Percentiles rank a stretch among this genome's conserved stretches.
Evolutionary conservation across 2,113 vertebrate genomes (phyloP).

Genomic region (Balaeniceps rex): DNA sequence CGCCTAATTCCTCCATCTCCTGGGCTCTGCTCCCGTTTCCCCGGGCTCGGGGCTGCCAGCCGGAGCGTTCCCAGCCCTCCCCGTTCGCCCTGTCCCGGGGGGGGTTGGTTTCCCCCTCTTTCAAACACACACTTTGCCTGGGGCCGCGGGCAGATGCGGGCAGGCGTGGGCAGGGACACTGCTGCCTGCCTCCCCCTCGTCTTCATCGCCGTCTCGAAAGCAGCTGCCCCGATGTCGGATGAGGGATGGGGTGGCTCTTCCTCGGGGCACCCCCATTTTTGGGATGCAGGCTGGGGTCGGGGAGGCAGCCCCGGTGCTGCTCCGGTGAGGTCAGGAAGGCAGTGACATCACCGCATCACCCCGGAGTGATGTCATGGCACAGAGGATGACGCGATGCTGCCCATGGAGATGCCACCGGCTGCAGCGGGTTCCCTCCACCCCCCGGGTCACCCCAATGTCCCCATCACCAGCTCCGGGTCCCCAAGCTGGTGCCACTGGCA

Average conservation of each 20-base stretch:
- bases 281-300: neutral
- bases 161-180: neutral
- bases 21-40: neutral
- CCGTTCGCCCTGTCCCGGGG: no score
- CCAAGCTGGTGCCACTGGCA: rapidly evolving
- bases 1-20: neutral
- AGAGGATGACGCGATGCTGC: no score
- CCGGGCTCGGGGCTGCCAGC: neutral
- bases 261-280: neutral
- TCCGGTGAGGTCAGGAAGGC: neutral
- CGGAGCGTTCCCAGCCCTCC: neutral
- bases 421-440: neutral
- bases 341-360: neutral
- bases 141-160: neutral
- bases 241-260: neutral
- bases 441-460: neutral
- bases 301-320: neutral
- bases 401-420: neutral
- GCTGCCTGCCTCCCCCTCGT: neutral
- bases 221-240: neutral
- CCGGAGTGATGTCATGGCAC: neutral
- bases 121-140: neutral
- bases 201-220: neutral
- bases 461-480: neutral
- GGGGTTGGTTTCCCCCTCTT: neutral